phyloP scores from a whole-genome alignment of 2,888 invertebrate species.

The Hemithea aestivaria region DNA sequence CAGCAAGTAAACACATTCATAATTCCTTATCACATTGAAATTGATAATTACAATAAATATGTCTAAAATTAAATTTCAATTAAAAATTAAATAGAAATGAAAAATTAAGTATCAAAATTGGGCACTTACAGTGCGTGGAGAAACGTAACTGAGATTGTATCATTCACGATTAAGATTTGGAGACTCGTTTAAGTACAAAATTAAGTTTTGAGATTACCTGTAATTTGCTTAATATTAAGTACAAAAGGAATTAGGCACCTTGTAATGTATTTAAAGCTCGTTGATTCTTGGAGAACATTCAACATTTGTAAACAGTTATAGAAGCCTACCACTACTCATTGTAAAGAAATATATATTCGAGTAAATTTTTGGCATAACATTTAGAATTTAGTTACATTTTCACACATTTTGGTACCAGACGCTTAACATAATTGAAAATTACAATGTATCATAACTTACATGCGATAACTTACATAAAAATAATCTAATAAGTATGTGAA shows the following conservation, averaged over 20 bases:
- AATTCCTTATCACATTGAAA: conserved; percentile 50
- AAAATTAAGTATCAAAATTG: conserved; percentile 34
- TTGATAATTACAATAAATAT: conserved; percentile 24
- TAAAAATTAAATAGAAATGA: conserved; percentile 39
- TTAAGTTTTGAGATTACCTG: conserved; percentile 16
- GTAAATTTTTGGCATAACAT: conserved; percentile 28
- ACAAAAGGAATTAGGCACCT: conserved; percentile 49
- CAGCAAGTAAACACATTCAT: conserved; percentile 43
- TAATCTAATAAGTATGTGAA: conserved; percentile 39
- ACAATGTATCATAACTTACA: conserved; percentile 42
- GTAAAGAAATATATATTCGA: conserved; percentile 15
- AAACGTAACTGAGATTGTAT: conserved; percentile 19
- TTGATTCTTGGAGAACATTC: conserved; percentile 33
- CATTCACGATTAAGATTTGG: conserved; percentile 38
- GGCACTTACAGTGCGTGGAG: conserved; percentile 33
- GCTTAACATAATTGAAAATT: conserved; percentile 34
- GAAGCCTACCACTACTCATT: conserved; percentile 11
- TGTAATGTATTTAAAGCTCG: conserved; percentile 34
- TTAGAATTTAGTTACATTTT: conserved; percentile 18
- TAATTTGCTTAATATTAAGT: conserved; percentile 46
- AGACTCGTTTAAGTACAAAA: conserved; percentile 25
- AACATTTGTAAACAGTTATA: conserved; percentile 5
- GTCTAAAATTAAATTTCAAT: conserved; percentile 37
- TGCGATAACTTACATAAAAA: conserved; percentile 40
- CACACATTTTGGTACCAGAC: conserved; percentile 23